phyloP scores from a whole-genome alignment of 2,113 vertebrate genomes.

The Ciconia stormi region DNA sequence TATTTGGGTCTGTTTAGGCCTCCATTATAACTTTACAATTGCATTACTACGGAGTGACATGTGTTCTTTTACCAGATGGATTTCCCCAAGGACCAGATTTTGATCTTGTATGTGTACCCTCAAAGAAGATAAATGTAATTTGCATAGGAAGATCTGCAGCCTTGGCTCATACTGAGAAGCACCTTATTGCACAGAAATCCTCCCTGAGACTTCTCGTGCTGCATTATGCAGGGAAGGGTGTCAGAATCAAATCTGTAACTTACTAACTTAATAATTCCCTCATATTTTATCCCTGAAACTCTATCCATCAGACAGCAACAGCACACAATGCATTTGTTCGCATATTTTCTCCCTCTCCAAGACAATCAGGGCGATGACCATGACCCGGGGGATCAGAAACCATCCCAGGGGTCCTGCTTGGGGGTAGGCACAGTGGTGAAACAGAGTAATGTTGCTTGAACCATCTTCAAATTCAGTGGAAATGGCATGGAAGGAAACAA shows the following conservation, averaged over 20 bases:
- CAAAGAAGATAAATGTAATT: neutral
- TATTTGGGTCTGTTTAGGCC: neutral
- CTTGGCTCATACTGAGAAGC: neutral
- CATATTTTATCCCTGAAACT: neutral
- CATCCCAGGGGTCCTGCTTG: neutral
- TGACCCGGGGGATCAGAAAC: neutral
- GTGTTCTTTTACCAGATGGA: neutral
- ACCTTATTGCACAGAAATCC: neutral
- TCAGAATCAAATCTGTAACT: neutral
- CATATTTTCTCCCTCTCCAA: neutral
- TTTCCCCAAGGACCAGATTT: neutral
- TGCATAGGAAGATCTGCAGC: neutral
- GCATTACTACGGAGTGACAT: neutral
- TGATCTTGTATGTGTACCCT: neutral
- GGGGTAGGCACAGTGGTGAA: neutral
- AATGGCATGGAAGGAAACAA: neutral
- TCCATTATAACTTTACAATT: neutral
- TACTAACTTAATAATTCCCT: neutral
- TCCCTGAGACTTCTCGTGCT: neutral
- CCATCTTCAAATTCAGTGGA: neutral
- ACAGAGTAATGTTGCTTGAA: neutral
- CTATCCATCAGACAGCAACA: neutral
- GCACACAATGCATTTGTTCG: neutral
- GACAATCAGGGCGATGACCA: neutral
- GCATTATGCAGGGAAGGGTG: neutral